Percentiles rank a stretch among this genome's conserved stretches.
phyloP scores from a whole-genome alignment of 2,888 invertebrate genomes.

The Phrixothrix hirtus region DNA sequence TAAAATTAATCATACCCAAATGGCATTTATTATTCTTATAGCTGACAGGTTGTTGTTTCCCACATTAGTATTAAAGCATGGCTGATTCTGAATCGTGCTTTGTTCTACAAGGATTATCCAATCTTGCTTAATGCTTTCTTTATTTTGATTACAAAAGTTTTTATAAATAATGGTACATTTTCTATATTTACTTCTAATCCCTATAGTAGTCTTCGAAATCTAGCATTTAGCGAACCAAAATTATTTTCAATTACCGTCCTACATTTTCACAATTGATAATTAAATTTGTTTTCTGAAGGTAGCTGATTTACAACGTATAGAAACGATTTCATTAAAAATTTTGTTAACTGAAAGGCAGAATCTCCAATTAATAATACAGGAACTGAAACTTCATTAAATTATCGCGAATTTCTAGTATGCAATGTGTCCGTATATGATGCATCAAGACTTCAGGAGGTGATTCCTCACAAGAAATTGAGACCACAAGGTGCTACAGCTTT shows the following conservation, averaged over 20 bases:
- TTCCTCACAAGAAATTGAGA: too few relatives aligned
- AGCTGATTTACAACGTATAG: neutral
- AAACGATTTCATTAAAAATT: neutral
- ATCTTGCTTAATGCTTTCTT: neutral
- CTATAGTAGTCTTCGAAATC: conserved; percentile 1
- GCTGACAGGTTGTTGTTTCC: neutral
- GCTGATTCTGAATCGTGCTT: too few relatives aligned
- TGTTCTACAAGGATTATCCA: neutral
- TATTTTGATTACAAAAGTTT: neutral
- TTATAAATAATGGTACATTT: conserved; percentile 2
- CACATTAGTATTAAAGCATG: neutral
- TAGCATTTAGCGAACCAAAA: conserved; percentile 3
- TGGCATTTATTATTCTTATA: neutral
- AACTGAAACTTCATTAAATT: neutral
- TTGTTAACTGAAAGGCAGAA: neutral
- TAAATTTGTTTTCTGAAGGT: neutral
- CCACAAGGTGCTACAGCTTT: too few relatives aligned
- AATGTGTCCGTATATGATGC: too few relatives aligned
- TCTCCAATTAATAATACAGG: conserved; percentile 4
- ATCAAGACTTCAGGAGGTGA: too few relatives aligned
- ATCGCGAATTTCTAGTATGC: neutral
- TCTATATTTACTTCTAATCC: conserved; percentile 6
- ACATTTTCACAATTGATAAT: conserved; percentile 1
- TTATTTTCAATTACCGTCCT: conserved; percentile 3
- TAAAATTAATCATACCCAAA: neutral